Evolutionary conservation across 1,140 invertebrate species (phyloP).

Genomic region (Myzus persicae): DNA sequence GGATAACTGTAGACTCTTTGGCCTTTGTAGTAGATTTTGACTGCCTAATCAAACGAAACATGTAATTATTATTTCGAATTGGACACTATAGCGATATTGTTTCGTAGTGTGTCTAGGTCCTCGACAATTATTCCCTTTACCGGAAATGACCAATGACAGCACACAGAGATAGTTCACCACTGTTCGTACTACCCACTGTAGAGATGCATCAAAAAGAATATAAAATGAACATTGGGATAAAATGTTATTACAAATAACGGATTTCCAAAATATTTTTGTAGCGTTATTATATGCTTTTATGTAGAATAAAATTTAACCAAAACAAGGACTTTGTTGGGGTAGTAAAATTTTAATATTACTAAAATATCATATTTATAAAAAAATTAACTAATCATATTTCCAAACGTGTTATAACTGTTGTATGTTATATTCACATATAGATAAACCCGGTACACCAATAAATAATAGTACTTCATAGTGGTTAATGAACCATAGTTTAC

Average conservation of each 20-base stretch:
- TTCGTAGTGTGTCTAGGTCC: not conserved
- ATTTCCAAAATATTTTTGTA: not conserved
- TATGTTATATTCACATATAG: not conserved
- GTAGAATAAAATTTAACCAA: not conserved
- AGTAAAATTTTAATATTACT: no score
- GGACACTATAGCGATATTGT: not conserved
- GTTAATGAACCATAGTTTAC: no score
- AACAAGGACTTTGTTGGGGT: not conserved
- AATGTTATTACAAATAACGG: not conserved
- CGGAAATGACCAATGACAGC: slow-evolving; percentile 35
- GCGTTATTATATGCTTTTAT: not conserved
- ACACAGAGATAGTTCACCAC: not conserved
- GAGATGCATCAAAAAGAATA: not conserved
- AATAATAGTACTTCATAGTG: no score
- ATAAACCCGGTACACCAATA: no score
- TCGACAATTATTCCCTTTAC: not conserved
- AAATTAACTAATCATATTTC: no score
- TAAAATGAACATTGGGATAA: not conserved
- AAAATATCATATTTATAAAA: no score
- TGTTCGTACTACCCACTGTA: not conserved
- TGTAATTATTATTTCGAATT: not conserved
- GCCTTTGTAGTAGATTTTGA: not conserved
- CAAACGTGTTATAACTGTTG: no score
- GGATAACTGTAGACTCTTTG: not conserved
- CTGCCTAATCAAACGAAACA: not conserved